Evolutionary conservation across 1,140 invertebrate species (phyloP).

Genomic region (Callitettix versicolor): DNA sequence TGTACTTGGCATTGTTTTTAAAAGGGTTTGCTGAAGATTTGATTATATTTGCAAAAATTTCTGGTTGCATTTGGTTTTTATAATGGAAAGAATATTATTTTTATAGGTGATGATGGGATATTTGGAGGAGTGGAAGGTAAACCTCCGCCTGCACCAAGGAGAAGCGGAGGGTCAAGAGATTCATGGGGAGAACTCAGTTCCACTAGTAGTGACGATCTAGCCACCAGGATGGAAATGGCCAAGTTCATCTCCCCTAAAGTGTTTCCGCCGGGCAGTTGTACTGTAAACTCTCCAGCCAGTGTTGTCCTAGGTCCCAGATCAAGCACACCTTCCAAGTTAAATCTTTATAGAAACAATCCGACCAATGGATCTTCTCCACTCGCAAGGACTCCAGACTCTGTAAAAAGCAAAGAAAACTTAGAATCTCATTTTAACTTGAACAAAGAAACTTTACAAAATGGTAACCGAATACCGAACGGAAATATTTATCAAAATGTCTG

Average conservation of each 20-base stretch:
- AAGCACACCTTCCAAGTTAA: background rate
- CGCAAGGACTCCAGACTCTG: too few species aligned
- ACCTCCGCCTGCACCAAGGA: slow-evolving; percentile 14
- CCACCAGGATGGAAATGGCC: slow-evolving; percentile 19
- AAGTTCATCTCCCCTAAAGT: slow-evolving; percentile 59
- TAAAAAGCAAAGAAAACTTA: too few species aligned
- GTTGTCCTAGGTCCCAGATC: slow-evolving; percentile 48
- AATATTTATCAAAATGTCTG: slow-evolving; percentile 14
- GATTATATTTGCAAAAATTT: too few species aligned
- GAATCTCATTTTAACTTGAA: too few species aligned
- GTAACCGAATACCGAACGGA: background rate
- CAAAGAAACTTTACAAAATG: too few species aligned
- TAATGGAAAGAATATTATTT: background rate
- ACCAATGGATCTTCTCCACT: too few species aligned
- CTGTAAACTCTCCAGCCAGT: slow-evolving; percentile 66
- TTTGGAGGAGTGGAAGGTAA: slow-evolving; percentile 16
- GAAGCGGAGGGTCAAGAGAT: slow-evolving; percentile 16
- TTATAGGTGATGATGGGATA: slow-evolving; percentile 4
- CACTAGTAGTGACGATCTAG: slow-evolving; percentile 16
- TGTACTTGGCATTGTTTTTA: too few species aligned
- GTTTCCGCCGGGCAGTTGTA: slow-evolving; percentile 60
- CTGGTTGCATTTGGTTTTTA: too few species aligned
- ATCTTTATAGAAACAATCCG: too few species aligned
- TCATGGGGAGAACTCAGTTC: slow-evolving; percentile 21
- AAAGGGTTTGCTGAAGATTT: too few species aligned